Conservation (phyloP, 1,140 invertebrate genomes). For the Drosophila kanapiae region DNA sequence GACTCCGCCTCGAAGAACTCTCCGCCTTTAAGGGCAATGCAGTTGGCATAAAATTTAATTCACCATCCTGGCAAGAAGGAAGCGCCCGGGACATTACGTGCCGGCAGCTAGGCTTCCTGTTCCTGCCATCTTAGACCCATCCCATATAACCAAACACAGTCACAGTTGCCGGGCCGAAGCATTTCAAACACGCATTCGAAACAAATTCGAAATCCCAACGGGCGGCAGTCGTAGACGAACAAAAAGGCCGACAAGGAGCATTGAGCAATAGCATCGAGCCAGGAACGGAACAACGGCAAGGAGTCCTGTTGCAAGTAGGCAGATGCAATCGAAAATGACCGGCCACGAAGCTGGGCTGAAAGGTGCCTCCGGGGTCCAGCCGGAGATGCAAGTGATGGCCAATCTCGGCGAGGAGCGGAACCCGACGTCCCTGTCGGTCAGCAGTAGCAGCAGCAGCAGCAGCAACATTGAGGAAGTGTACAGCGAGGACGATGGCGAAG, state of each 20-base stretch:
- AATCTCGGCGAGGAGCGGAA: neutral
- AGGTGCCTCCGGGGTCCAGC: neutral
- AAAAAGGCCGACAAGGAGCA: neutral
- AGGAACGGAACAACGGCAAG: neutral
- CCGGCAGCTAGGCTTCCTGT: conserved; percentile 11
- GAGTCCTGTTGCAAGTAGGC: conserved; percentile 5
- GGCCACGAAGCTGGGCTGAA: neutral
- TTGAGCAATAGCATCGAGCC: neutral
- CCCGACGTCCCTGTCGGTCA: conserved; percentile 4
- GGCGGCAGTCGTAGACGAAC: neutral
- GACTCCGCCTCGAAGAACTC: conserved; percentile 5
- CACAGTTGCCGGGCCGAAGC: conserved; percentile 25
- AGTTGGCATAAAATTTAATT: conserved; percentile 81
- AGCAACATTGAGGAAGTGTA: conserved; percentile 1
- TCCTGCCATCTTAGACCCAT: neutral
- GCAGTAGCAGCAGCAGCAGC: conserved; percentile 5
- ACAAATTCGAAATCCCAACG: conserved; percentile 35
- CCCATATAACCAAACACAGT: neutral
- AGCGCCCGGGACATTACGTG: conserved; percentile 44
- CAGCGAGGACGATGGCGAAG: conserved; percentile 15
- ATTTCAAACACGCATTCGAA: conserved; percentile 55
- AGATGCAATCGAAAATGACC: conserved; percentile 10
- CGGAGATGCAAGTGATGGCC: neutral
- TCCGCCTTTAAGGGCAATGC: conserved; percentile 51
- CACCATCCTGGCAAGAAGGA: conserved; percentile 19